Percentiles rank a stretch among this genome's conserved stretches.
Evolutionary conservation across 2,113 vertebrate species (phyloP).

Genomic region (Ailuropoda melanoleuca): DNA sequence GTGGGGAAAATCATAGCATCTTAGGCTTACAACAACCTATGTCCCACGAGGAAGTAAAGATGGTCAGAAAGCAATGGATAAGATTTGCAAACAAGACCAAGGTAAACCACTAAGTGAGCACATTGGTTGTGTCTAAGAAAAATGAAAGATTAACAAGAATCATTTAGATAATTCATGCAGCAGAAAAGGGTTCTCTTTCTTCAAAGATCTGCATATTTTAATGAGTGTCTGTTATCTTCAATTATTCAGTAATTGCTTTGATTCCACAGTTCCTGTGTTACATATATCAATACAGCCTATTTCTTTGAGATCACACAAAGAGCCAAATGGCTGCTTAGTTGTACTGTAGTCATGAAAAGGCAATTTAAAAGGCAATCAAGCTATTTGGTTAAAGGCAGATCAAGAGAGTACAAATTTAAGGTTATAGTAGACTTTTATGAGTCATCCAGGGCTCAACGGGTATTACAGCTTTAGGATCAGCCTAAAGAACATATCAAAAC

Average conservation of each 20-base stretch:
- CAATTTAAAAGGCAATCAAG: constrained; percentile 68
- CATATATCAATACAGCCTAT: background rate
- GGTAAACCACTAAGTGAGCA: background rate
- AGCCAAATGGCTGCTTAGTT: constrained; percentile 42
- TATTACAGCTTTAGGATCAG: constrained; percentile 19
- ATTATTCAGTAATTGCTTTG: background rate
- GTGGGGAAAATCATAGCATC: background rate
- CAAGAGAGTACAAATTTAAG: constrained; percentile 53
- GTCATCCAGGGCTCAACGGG: background rate
- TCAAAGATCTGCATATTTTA: background rate
- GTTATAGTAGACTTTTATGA: constrained; percentile 34
- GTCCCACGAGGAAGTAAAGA: background rate
- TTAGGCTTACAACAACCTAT: background rate
- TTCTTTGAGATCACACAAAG: constrained; percentile 42
- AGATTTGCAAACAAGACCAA: background rate
- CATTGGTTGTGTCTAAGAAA: background rate
- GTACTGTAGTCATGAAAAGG: constrained; percentile 37
- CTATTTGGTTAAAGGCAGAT: constrained; percentile 67
- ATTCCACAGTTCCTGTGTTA: background rate
- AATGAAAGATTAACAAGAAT: background rate
- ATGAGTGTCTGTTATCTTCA: background rate
- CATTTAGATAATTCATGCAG: background rate
- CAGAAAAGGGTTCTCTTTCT: background rate
- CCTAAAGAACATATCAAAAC: constrained; percentile 23
- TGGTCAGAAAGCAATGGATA: background rate